phyloP scores from a whole-genome alignment of 1,140 invertebrate species.

The Doryteuthis pealeii region DNA sequence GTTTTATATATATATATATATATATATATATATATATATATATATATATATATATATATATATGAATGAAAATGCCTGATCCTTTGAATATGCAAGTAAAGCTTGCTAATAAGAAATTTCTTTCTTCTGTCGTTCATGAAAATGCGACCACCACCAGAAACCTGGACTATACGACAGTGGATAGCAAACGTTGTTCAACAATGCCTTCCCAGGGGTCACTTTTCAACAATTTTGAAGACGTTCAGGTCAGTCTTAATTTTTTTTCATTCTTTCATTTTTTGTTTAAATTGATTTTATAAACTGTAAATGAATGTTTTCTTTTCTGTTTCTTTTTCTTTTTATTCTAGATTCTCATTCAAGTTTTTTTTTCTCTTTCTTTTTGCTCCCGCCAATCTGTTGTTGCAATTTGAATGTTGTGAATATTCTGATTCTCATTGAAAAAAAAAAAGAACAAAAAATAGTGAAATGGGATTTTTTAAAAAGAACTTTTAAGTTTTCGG shows the following conservation, averaged over 20 bases:
- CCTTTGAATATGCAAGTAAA: not conserved
- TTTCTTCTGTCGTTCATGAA: slow-evolving; percentile 44
- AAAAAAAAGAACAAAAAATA: too few species aligned
- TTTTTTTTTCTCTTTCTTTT: not conserved
- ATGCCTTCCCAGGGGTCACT: slow-evolving; percentile 57
- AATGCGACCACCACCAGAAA: slow-evolving; percentile 41
- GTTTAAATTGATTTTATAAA: not conserved
- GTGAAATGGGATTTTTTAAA: too few species aligned
- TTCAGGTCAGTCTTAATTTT: slow-evolving; percentile 46
- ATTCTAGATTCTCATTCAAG: not conserved
- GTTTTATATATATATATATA: too few species aligned
- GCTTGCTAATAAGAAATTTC: not conserved
- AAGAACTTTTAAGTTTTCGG: too few species aligned
- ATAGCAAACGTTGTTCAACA: slow-evolving; percentile 48
- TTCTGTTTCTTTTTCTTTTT: not conserved
- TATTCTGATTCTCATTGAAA: too few species aligned
- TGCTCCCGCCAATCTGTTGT: not conserved
- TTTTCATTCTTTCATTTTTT: not conserved
- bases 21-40: too few species aligned
- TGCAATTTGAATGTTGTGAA: too few species aligned
- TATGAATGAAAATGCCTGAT: not conserved
- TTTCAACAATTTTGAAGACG: slow-evolving; percentile 59
- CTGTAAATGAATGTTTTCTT: too few species aligned
- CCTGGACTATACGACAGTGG: slow-evolving; percentile 41
- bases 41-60: too few species aligned